Evolutionary conservation across 1,140 invertebrate species (phyloP), one percentile per base, ranked within the genome.

Genomic region (Drosophila serrata): DNA sequence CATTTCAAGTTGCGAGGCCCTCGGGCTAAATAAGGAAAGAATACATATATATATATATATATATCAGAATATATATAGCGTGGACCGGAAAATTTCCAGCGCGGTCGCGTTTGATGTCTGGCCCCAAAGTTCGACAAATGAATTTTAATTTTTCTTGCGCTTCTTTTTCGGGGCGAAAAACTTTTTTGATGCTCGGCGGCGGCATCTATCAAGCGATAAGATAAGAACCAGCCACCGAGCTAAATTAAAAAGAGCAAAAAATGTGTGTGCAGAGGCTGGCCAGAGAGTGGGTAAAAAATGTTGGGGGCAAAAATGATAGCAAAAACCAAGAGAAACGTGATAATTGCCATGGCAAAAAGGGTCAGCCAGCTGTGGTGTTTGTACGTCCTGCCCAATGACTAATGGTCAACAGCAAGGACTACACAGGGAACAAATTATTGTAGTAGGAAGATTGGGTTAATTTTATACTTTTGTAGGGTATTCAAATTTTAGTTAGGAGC

Each of bases 301-400:
- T n/a, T 15, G 40, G 49, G 55, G 39, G 24, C n/a, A 33, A 65
- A 65, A 75, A 63, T 75, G 73, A 75, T 48, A 75, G 59, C 61
- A 58, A 49, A 61, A 74, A 65, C 43, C 42, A 27, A 49, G 60
- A 60, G 77, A 77, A 80, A 84, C 84, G 80, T 88, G 84, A 88
- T 87, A 87, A 87, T 87, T 87, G 84, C 84, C 72, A 74, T 60
- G 77, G 80, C 84, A 70, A 82, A 88, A 80, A 88, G 84, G 84
- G 80, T 84, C 84, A 78, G 64, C 82, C 82, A 79, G 58, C 79
- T 76, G 78, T 58, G 68, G 40, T 60, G 27, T 53, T 42, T 29
- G 57, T 61, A 55, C 45, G 59, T 55, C 61, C 68, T 39, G 57
- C 51, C 63, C 69, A 84, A 85, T 88, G 85, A 88, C 67, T 85